These are phyloP conservation scores for Apteryx mantelli DNA, from an alignment of 2,113 vertebrate genomes.

Conservation along the genomic window DNA sequence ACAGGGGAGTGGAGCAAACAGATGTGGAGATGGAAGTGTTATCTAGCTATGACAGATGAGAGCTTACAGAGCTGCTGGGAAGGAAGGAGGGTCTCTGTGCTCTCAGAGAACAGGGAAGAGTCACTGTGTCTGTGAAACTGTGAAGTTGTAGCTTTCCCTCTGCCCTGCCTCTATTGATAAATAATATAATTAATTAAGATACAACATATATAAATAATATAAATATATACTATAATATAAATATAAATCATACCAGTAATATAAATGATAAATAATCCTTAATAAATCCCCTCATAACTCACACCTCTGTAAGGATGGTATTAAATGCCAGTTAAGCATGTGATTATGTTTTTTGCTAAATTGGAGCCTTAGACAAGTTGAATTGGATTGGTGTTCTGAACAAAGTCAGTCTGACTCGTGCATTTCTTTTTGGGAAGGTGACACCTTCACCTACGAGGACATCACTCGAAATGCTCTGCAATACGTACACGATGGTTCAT, in stretches of 20 bases:
- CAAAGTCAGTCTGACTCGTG: not conserved
- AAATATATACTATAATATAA: too few relatives aligned
- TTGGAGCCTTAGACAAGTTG: not conserved
- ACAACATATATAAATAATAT: too few relatives aligned
- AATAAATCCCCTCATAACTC: not conserved
- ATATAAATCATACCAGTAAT: too few relatives aligned
- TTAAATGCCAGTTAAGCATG: not conserved
- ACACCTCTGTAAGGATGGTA: not conserved
- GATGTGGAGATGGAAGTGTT: not conserved
- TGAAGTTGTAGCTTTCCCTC: not conserved
- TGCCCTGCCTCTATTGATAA: not conserved
- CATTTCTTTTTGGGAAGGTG: slow-evolving; percentile 79
- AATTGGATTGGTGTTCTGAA: not conserved
- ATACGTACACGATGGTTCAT: slow-evolving; percentile 85
- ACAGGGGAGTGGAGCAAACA: not conserved
- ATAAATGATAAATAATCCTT: not conserved
- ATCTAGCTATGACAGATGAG: not conserved
- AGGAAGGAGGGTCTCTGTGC: not conserved
- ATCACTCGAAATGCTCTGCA: slow-evolving; percentile 83
- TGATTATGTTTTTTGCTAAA: not conserved
- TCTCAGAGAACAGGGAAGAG: not conserved
- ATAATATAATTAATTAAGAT: too few relatives aligned
- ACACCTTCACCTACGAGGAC: slow-evolving; percentile 90
- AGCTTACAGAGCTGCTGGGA: not conserved
- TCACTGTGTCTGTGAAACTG: rapidly evolving